Percentiles rank a stretch among this genome's conserved stretches.
phyloP scores from a whole-genome alignment of 2,113 vertebrate species.

The Crypturellus undulatus region DNA sequence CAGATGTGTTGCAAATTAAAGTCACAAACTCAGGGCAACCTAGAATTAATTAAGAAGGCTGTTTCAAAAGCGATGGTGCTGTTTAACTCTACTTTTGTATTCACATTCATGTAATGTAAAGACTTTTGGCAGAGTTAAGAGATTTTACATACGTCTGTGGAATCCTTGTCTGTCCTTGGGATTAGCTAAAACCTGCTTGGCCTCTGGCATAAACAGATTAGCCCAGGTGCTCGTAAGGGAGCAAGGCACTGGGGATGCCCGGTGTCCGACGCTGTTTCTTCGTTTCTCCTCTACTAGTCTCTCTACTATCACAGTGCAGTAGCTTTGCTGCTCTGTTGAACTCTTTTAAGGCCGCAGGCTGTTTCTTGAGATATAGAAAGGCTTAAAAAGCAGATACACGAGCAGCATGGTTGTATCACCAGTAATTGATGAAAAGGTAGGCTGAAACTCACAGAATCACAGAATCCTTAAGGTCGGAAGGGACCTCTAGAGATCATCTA shows the following conservation, averaged over 20 bases:
- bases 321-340: neutral
- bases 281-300: neutral
- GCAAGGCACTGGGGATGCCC: fast-evolving
- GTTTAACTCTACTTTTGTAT: constrained; percentile 73
- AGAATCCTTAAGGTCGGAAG: too few species aligned
- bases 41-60: constrained; percentile 80
- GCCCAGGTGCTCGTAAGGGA: fast-evolving
- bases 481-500: too few species aligned
- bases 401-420: neutral
- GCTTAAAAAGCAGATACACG: neutral
- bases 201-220: neutral
- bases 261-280: neutral
- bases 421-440: neutral
- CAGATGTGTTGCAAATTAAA: constrained; percentile 67
- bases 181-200: neutral
- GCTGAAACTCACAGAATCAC: neutral
- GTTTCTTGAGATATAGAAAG: neutral
- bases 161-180: neutral
- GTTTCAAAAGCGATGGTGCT: constrained; percentile 67
- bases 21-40: constrained; percentile 63
- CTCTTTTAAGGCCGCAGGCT: neutral
- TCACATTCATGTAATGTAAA: constrained; percentile 62
- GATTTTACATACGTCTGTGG: neutral
- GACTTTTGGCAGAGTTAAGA: neutral
- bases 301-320: neutral